Evolutionary conservation across 2,888 invertebrate species (phyloP).

Genomic region (Latrodectus elegans): DNA sequence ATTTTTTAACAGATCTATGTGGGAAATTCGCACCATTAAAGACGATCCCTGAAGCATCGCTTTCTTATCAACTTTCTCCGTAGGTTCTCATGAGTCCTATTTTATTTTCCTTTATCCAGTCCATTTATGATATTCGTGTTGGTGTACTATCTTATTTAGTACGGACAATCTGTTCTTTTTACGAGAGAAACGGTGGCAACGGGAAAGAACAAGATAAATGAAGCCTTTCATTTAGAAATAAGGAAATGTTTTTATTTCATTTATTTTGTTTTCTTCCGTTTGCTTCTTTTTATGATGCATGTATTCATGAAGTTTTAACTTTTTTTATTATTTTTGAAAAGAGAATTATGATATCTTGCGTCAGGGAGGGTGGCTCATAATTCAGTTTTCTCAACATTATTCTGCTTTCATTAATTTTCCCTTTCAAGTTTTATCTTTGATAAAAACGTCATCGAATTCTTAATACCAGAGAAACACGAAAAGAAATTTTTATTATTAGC

Average conservation of each 20-base stretch:
- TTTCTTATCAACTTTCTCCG: constrained; percentile 50
- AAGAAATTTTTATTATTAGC: neutral
- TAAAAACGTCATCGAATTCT: constrained; percentile 6
- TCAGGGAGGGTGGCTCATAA: constrained; percentile 13
- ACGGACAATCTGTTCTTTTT: constrained; percentile 52
- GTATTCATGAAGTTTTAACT: neutral
- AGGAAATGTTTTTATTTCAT: constrained; percentile 55
- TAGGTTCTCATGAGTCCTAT: constrained; percentile 34
- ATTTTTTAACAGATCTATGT: neutral
- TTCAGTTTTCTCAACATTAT: constrained; percentile 2
- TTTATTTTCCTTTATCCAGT: constrained; percentile 32
- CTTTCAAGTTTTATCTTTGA: constrained; percentile 13
- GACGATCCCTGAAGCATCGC: constrained; percentile 13
- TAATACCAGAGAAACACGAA: neutral
- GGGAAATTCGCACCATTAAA: neutral
- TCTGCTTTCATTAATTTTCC: constrained; percentile 15
- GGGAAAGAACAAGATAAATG: constrained; percentile 58
- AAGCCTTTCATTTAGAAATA: constrained; percentile 60
- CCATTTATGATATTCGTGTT: constrained; percentile 57
- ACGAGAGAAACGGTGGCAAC: constrained; percentile 26
- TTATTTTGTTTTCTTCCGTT: constrained; percentile 22
- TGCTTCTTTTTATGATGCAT: constrained; percentile 9
- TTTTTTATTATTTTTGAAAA: constrained; percentile 33
- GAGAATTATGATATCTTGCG: constrained; percentile 40
- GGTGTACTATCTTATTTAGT: constrained; percentile 52